phyloP scores from a whole-genome alignment of 2,113 vertebrate species.

The Petrocephalus zakoni region DNA sequence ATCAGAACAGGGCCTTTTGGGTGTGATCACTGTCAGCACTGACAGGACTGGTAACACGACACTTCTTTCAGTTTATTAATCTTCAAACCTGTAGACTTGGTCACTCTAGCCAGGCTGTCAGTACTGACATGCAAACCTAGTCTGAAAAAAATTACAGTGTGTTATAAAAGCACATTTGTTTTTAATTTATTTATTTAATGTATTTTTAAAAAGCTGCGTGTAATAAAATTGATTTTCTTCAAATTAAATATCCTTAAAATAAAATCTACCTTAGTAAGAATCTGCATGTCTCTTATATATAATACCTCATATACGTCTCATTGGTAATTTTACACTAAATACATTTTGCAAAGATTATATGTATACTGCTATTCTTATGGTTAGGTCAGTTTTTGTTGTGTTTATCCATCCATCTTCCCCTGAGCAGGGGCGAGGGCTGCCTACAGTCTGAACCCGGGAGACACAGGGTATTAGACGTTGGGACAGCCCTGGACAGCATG shows the following conservation, averaged over 20 bases:
- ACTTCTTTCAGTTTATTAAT: background rate
- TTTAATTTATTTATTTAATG: background rate
- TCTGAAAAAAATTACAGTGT: background rate
- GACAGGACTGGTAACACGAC: background rate
- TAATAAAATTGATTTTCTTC: too few relatives aligned
- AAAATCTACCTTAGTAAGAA: too few relatives aligned
- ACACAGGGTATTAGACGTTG: slow-evolving; percentile 12
- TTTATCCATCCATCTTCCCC: slow-evolving; percentile 20
- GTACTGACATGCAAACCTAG: background rate
- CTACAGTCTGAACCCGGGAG: slow-evolving; percentile 25
- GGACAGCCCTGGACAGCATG: background rate
- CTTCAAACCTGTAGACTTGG: background rate
- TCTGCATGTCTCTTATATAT: too few relatives aligned
- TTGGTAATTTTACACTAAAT: background rate
- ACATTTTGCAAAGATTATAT: background rate
- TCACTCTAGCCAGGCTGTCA: background rate
- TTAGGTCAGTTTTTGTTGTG: background rate
- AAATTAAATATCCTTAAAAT: too few relatives aligned
- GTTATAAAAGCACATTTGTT: background rate
- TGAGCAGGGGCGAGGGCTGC: background rate
- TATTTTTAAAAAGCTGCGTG: too few relatives aligned
- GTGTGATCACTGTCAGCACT: background rate
- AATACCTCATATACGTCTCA: background rate
- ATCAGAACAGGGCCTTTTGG: background rate
- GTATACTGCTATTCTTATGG: background rate